A percentile compares a stretch with the other conserved stretches of the same genome.
Conservation (phyloP, 2,113 vertebrate genomes). For the Pterocles gutturalis region DNA sequence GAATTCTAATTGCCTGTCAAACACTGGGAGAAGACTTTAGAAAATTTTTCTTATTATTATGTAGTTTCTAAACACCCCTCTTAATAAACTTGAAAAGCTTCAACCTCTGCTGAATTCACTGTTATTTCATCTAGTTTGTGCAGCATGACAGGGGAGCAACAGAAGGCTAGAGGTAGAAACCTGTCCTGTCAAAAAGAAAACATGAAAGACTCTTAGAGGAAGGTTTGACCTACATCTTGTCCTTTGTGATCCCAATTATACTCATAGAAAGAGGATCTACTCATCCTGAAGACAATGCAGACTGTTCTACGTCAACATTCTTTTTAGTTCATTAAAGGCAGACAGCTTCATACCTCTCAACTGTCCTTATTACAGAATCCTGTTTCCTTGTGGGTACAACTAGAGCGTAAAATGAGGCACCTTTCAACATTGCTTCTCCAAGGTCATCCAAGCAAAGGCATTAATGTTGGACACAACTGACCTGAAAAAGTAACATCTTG, state of each 20-base stretch:
- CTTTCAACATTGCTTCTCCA: not conserved
- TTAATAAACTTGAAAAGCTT: not conserved
- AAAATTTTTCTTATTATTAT: not conserved
- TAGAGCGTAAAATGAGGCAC: accelerated
- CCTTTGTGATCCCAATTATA: not conserved
- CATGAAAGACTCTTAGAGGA: not conserved
- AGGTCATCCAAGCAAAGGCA: accelerated
- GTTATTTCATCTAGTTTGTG: not conserved
- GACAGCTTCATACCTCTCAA: not conserved
- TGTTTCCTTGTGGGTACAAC: not conserved
- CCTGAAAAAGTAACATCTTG: not conserved
- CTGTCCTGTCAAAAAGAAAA: not conserved
- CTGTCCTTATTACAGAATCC: not conserved
- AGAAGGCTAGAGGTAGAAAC: accelerated
- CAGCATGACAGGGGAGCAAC: accelerated
- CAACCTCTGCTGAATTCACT: not conserved
- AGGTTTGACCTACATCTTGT: not conserved
- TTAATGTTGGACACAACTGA: not conserved
- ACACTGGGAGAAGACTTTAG: not conserved
- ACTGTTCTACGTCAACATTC: accelerated
- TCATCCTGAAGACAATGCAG: not conserved
- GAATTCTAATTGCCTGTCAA: not conserved
- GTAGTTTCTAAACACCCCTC: accelerated
- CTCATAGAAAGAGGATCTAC: not conserved
- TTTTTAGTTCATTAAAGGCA: not conserved